Base-by-base conservation (phyloP, 1,140 invertebrate genomes). In the Micrasema minimum region DNA sequence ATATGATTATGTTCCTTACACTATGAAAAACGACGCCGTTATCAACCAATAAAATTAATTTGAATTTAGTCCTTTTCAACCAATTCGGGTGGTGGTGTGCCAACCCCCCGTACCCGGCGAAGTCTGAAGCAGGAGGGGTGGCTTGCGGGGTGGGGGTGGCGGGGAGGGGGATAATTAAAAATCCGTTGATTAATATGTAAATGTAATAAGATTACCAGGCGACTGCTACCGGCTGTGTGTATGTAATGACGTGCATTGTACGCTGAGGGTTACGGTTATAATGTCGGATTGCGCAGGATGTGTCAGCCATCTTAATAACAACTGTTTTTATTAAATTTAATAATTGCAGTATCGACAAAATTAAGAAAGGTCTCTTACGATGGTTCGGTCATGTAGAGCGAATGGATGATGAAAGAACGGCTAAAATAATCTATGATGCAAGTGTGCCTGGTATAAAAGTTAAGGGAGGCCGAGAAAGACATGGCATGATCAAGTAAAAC, bases 101-200 rank as follows among this genome's bases (percentile, higher is more conserved):
- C 61, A 48, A 41, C 55, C 55, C 57, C 57, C 38, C 16, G 37
- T 35, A 22, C 57, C 41, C 57, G 38, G 43, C 20, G 43, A 43
- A 61, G 55, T 59, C 55, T 38, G 41, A 31, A 14, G 37, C 31
- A 18, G 37, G n/a, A n/a, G n/a, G n/a, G n/a, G n/a, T n/a, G n/a
- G n/a, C n/a, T n/a, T n/a, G n/a, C n/a, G n/a, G n/a, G n/a, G n/a
- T n/a, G n/a, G n/a, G n/a, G n/a, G n/a, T n/a, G n/a, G n/a, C n/a
- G 76, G 77, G 79, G 66, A 76, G 61, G 71, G 35, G 88, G 89
- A 92, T 94, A 94, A 94, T 94, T 94, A 94, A 93, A n/a, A 94
- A 94, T 94, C 91, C 92, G 91, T 94, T 94, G 92, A 94, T 94
- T 94, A 94, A 94, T 94, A 94, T 94, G 92, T 94, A 94, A 94